phyloP scores from a whole-genome alignment of 2,888 invertebrate species.

The Lepidocyrtoides sp. region DNA sequence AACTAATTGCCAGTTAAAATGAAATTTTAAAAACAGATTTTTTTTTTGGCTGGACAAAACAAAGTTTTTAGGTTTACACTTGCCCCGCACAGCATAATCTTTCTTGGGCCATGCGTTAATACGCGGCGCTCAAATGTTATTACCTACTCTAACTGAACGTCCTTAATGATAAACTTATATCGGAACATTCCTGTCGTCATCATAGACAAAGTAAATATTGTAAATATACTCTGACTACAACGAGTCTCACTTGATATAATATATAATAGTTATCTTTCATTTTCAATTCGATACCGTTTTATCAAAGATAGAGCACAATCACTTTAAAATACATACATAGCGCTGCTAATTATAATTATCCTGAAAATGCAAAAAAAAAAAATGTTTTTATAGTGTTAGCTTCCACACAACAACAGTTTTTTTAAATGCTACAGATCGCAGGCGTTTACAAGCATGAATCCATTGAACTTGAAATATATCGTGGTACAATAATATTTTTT shows the following conservation, averaged over 20 bases:
- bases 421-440: no score
- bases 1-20: neutral
- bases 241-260: conserved; percentile 6
- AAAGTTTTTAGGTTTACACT: no score
- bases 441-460: conserved; percentile 30
- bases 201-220: no score
- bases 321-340: no score
- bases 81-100: no score
- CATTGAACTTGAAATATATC: neutral
- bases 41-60: no score
- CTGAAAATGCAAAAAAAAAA: no score
- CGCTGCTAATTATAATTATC: no score
- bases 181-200: conserved; percentile 19
- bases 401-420: no score
- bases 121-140: neutral
- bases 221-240: neutral
- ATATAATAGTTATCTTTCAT: neutral
- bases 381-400: no score
- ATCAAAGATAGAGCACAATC: neutral
- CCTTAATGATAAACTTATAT: conserved; percentile 56
- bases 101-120: no score
- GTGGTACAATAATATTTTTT: neutral
- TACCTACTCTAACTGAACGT: conserved; percentile 14
- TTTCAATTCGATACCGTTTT: neutral
- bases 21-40: no score